Evolutionary conservation across 1,140 invertebrate species (phyloP).

Genomic region (roundworm (Caenorhabditis elegans)): WBcel235 BX284605.5:9217001-9217500

Average conservation of each 20-base stretch:
- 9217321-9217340: background rate
- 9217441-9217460: background rate
- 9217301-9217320: background rate
- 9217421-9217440: background rate
- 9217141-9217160: slow-evolving; percentile 5
- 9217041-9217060: background rate
- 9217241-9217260: background rate
- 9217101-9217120: background rate
- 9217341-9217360: slow-evolving; percentile 9
- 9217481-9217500: too few relatives aligned
- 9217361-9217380: background rate
- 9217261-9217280: too few relatives aligned
- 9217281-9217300: background rate
- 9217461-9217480: too few relatives aligned
- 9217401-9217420: background rate
- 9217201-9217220: background rate
- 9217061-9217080: too few relatives aligned
- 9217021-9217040: background rate
- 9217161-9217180: slow-evolving; percentile 2
- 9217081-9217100: background rate
- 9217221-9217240: background rate
- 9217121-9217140: slow-evolving; percentile 9
- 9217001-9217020: background rate
- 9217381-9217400: background rate
- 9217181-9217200: background rate